Conservation (phyloP, 2,888 invertebrate genomes). For the Smittia aterrima region DNA sequence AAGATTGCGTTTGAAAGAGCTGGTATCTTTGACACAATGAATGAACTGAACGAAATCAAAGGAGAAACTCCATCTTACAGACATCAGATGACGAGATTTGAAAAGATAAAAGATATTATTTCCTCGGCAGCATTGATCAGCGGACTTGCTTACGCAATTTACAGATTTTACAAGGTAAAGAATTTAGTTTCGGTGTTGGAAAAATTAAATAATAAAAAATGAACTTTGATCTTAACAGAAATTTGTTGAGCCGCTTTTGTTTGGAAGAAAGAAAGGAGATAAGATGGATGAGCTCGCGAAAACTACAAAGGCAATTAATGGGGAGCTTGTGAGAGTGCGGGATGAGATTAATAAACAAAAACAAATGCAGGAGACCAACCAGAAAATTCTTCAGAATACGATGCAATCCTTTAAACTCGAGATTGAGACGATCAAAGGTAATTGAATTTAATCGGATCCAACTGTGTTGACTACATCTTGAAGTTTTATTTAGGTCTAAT, state of each 20-base stretch:
- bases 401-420: constrained; percentile 67
- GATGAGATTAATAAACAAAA: constrained; percentile 56
- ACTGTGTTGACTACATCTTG: constrained; percentile 99
- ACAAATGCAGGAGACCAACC: constrained; percentile 49
- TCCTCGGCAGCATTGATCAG: constrained; percentile 73
- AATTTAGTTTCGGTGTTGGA: no score
- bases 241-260: constrained; percentile 65
- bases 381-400: constrained; percentile 58
- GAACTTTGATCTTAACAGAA: constrained; percentile 52
- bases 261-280: constrained; percentile 66
- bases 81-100: constrained; percentile 53
- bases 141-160: constrained; percentile 73
- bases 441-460: constrained; percentile 88
- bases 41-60: constrained; percentile 41
- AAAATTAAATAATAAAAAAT: not conserved
- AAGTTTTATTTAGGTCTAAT: no score
- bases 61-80: constrained; percentile 14
- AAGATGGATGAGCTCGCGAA: constrained; percentile 66
- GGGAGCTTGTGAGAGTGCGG: constrained; percentile 64
- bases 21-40: constrained; percentile 51
- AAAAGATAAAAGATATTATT: constrained; percentile 65
- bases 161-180: constrained; percentile 79
- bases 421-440: constrained; percentile 69
- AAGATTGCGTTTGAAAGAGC: constrained; percentile 70
- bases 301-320: constrained; percentile 48